Evolutionary conservation across 2,888 invertebrate species (phyloP), one percentile per base, ranked within the genome.

Genomic region (Epiperipatus broadwayi): DNA sequence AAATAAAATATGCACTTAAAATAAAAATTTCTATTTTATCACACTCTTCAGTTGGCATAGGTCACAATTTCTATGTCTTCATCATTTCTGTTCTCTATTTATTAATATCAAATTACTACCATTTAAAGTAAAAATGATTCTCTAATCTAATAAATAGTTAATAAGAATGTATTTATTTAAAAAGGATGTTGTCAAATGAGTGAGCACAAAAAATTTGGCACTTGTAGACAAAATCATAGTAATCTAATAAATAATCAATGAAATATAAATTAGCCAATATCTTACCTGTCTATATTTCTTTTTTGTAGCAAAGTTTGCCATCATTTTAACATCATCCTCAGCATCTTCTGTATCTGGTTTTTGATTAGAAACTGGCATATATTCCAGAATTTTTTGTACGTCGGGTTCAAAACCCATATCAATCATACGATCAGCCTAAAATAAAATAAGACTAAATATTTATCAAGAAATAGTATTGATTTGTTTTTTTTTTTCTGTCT

Each of bases 401-500:
- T 66, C 66, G 29, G 91, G 85, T 59, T 99, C 97, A 57, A 99
- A 99, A 57, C 95, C 95, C 84, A 99, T 93, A 68, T 99, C 95
- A 61, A 99, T 91, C 97, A 99, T 99, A 55, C 93, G 74, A 67
- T 99, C 97, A 21, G 97, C 97, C 66, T 89, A 83, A 53, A 35
- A 36, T n/a, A 27, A 15, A 4, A 20, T 10, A 27, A 8, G 5
- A 28, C 4, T 16, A 8, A 36, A 14, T 29, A 28, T n/a, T n/a
- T n/a, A n/a, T n/a, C n/a, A 8, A 8, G 7, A 18, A 7, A 28
- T 8, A 18, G 28, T 29, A 28, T 29, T 25, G 25, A 8, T 8
- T n/a, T n/a, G n/a, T n/a, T n/a, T n/a, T n/a, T n/a, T n/a, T n/a
- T n/a, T n/a, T n/a, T n/a, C n/a, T n/a, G n/a, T 25, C n/a, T 25